Conservation (phyloP, 2,797 vertebrate genomes). For the Pseudochirops corinnae region DNA sequence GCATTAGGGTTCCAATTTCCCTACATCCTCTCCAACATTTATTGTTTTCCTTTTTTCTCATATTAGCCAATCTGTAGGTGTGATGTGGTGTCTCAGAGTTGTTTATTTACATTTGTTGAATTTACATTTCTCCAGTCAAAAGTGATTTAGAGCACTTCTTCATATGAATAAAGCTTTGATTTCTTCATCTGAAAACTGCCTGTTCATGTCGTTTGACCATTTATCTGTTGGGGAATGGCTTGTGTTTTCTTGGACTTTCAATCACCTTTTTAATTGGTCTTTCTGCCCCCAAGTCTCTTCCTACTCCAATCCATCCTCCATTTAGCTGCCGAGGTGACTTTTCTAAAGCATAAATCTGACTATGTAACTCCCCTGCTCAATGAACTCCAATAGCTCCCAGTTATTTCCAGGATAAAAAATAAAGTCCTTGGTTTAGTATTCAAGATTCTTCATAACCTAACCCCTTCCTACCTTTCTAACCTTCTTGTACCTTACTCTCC, state of each 20-base stretch:
- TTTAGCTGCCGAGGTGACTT: not conserved
- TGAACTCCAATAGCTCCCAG: not conserved
- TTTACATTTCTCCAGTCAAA: not conserved
- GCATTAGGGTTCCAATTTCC: not conserved
- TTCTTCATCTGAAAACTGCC: not conserved
- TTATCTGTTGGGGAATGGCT: not conserved
- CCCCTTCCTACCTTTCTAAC: not conserved
- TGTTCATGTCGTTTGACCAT: not conserved
- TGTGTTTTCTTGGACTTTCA: not conserved
- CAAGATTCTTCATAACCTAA: not conserved
- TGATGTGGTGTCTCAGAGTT: not conserved
- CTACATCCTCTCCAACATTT: not conserved
- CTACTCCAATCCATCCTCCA: not conserved
- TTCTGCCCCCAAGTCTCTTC: not conserved
- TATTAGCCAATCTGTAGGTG: not conserved
- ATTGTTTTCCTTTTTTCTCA: no score
- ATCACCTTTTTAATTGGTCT: not conserved
- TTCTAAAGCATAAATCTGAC: not conserved
- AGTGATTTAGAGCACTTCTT: not conserved
- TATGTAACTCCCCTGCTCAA: not conserved
- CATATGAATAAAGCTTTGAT: not conserved
- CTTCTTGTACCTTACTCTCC: not conserved
- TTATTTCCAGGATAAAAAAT: not conserved
- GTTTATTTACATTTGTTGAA: not conserved
- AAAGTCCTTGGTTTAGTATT: not conserved